Evolutionary conservation across 2,888 invertebrate genomes (phyloP), one percentile per base, ranked within the genome.

Genomic region (Scaptodrosophila latifasciaeformis): DNA sequence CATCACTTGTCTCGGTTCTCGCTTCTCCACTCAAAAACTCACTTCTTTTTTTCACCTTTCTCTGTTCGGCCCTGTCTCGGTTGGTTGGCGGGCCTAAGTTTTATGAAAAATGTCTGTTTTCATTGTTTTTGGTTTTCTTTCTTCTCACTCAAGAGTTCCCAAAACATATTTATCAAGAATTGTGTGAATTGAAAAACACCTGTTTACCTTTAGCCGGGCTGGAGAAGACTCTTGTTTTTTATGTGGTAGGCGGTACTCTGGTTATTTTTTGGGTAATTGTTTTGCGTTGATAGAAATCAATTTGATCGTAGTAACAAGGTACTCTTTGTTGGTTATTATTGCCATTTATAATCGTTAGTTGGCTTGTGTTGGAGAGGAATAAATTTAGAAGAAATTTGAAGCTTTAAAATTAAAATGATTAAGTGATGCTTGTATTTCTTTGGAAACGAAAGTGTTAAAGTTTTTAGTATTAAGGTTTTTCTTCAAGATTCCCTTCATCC

Each of bases 51-150:
- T 34, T 1, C 2, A 30, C 12, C 30, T 30, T 2, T 9, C 30
- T 30, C 34, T n/a, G n/a, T n/a, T n/a, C n/a, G n/a, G n/a, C n/a
- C n/a, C 4, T 34, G 6, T 34, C 15, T 34, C 34, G 15, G 34
- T 34, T 34, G 34, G 4, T 10, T 34, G 34, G n/a, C 13, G n/a
- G n/a, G n/a, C n/a, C n/a, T n/a, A n/a, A n/a, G n/a, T n/a, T n/a
- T n/a, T 72, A 67, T 72, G 75, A 78, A 75, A 78, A 65, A 72
- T 72, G 78, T 67, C 67, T 67, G 70, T 74, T 65, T 62, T 56
- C n/a, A 15, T 34, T 61, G 54, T 68, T 63, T 44, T 6, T 56
- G 21, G 54, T 24, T 15, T 39, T 30, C n/a, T n/a, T n/a, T n/a
- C n/a, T n/a, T n/a, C n/a, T n/a, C n/a, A n/a, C n/a, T n/a, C n/a